Evolutionary conservation across 2,797 vertebrate genomes (phyloP).

Genomic region (Orientallactaga sibirica): DNA sequence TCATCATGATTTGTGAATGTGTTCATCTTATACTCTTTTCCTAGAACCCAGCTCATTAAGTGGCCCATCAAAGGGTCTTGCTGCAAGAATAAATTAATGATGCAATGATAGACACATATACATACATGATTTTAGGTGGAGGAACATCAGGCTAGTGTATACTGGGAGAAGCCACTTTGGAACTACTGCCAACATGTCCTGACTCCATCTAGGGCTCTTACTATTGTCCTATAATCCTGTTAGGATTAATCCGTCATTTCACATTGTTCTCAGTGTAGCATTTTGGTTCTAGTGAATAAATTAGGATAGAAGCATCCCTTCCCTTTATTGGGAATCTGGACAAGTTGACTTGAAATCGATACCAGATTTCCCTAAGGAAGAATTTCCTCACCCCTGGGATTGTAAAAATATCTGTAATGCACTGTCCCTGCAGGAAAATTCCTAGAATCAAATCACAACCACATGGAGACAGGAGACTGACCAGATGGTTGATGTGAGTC

Average conservation of each 20-base stretch:
- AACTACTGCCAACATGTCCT: not conserved
- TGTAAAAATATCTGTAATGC: not conserved
- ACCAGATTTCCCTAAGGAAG: not conserved
- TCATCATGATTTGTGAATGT: not conserved
- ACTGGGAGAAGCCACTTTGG: not conserved
- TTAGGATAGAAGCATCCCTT: not conserved
- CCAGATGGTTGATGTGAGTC: not conserved
- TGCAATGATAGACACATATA: not conserved
- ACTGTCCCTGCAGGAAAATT: slow-evolving; percentile 60
- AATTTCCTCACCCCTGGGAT: slow-evolving; percentile 23
- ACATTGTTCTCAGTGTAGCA: slow-evolving; percentile 1
- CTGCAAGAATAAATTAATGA: not conserved
- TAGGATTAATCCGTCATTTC: not conserved
- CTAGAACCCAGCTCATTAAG: not conserved
- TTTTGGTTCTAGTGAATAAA: slow-evolving; percentile 16
- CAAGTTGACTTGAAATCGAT: not conserved
- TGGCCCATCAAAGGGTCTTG: not conserved
- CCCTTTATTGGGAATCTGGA: not conserved
- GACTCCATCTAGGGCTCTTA: not conserved
- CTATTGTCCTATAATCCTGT: not conserved
- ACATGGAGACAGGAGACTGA: slow-evolving; percentile 44
- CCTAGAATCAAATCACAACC: slow-evolving; percentile 69
- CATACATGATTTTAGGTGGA: not conserved
- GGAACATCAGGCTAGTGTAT: not conserved
- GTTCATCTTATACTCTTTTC: not conserved